Evolutionary conservation across 1,140 invertebrate species (phyloP).

Genomic region (Saccostrea cuccullata): DNA sequence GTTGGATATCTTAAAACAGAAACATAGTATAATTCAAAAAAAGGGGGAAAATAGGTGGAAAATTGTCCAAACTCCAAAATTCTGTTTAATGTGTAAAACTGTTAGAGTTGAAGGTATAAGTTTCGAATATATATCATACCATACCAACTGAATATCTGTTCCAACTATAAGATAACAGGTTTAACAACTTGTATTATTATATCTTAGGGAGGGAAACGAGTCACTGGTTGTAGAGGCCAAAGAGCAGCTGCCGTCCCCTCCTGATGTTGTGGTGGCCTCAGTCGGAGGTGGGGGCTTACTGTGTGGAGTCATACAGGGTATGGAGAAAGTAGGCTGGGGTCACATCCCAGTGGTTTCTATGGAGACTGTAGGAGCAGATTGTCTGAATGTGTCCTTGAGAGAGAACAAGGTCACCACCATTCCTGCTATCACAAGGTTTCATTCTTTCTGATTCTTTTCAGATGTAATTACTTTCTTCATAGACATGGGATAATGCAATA

Average conservation of each 20-base stretch:
- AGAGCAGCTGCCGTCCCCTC: conserved; percentile 72
- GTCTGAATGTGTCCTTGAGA: conserved; percentile 78
- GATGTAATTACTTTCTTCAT: background rate
- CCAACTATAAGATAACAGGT: too few species aligned
- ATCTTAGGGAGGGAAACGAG: conserved; percentile 79
- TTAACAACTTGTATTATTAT: too few species aligned
- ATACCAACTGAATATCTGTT: too few species aligned
- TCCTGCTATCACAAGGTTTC: conserved; percentile 79
- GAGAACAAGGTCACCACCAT: conserved; percentile 77
- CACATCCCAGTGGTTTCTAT: conserved; percentile 80
- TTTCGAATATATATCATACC: too few species aligned
- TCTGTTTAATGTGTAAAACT: too few species aligned
- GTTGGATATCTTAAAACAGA: too few species aligned
- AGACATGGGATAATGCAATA: background rate
- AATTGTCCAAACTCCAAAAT: too few species aligned
- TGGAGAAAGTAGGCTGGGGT: conserved; percentile 76
- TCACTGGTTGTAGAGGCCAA: conserved; percentile 79
- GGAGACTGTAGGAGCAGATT: conserved; percentile 81
- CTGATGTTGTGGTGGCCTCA: conserved; percentile 78
- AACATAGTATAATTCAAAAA: too few species aligned
- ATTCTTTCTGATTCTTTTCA: background rate
- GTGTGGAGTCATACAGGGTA: conserved; percentile 71
- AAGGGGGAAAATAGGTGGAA: too few species aligned
- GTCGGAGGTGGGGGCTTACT: conserved; percentile 81
- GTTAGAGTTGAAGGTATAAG: too few species aligned